phyloP scores from a whole-genome alignment of 2,888 invertebrate species.

The Cerastis rubricosa region DNA sequence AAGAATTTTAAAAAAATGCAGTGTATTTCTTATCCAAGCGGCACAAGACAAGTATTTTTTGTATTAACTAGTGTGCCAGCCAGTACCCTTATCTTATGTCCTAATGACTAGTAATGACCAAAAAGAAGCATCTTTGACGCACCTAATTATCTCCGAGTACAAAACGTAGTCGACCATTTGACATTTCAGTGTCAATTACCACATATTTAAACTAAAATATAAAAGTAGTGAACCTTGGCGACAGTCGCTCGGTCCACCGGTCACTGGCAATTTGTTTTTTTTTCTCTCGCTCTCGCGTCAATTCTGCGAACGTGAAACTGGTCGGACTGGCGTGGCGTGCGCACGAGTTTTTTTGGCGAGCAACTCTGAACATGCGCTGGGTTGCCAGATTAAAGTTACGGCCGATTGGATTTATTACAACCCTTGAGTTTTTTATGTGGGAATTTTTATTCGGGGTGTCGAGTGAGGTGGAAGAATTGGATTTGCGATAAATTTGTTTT shows the following conservation, averaged over 20 bases:
- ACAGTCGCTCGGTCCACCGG: slow-evolving; percentile 74
- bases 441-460: slow-evolving; percentile 46
- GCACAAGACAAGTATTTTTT: background rate
- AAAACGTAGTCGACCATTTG: slow-evolving; percentile 50
- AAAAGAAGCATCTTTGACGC: slow-evolving; percentile 4
- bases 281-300: slow-evolving; percentile 75
- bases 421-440: slow-evolving; percentile 57
- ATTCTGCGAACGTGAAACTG: slow-evolving; percentile 88
- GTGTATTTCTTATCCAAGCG: background rate
- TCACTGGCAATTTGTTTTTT: slow-evolving; percentile 85
- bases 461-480: slow-evolving; percentile 15
- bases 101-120: background rate
- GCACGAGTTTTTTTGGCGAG: slow-evolving; percentile 86
- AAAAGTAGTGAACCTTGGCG: slow-evolving; percentile 87
- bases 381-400: slow-evolving; percentile 74
- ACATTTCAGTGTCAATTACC: slow-evolving; percentile 62
- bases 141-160: slow-evolving; percentile 31
- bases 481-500: slow-evolving; percentile 16
- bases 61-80: background rate
- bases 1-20: background rate
- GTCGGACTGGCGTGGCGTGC: slow-evolving; percentile 81
- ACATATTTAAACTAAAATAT: slow-evolving; percentile 69
- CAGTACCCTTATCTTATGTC: slow-evolving; percentile 1
- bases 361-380: slow-evolving; percentile 74
- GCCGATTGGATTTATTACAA: slow-evolving; percentile 61